A percentile compares a stretch with the other conserved stretches of the same genome.
Evolutionary conservation across 2,113 vertebrate species (phyloP).

Genomic region (Cyanoramphus novaezelandiae): DNA sequence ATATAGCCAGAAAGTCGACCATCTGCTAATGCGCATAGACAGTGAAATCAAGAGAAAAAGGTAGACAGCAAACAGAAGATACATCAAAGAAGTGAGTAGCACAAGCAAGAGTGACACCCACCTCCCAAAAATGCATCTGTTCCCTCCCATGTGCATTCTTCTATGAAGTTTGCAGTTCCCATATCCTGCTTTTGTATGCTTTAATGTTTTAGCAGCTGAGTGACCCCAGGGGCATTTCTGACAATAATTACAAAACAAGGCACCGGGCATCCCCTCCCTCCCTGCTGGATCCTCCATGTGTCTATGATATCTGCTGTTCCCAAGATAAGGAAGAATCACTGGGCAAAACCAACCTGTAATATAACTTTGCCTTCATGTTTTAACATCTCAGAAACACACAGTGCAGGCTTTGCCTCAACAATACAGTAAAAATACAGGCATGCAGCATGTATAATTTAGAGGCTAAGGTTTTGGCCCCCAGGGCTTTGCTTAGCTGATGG

Average conservation of each 20-base stretch:
- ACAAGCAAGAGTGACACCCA: constrained; percentile 24
- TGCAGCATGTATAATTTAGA: constrained; percentile 44
- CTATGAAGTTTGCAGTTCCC: background rate
- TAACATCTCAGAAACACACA: background rate
- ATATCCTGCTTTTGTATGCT: background rate
- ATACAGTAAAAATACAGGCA: background rate
- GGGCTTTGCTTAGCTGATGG: constrained; percentile 27
- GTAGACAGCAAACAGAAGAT: background rate
- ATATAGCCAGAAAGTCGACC: background rate
- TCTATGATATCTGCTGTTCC: background rate
- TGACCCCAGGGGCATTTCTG: constrained; percentile 5
- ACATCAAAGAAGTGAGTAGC: background rate
- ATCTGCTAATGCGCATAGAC: background rate
- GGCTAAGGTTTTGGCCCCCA: background rate
- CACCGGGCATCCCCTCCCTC: background rate
- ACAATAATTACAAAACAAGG: constrained; percentile 5
- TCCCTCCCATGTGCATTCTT: background rate
- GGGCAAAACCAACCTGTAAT: background rate
- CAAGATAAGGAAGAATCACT: background rate
- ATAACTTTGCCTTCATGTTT: background rate
- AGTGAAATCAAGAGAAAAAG: constrained; percentile 3
- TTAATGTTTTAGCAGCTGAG: constrained; percentile 16
- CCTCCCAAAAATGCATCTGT: constrained; percentile 9
- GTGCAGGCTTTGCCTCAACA: background rate
- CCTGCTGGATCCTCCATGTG: background rate